phyloP scores from a whole-genome alignment of 2,797 vertebrate species.

The Esox masquinongy region DNA sequence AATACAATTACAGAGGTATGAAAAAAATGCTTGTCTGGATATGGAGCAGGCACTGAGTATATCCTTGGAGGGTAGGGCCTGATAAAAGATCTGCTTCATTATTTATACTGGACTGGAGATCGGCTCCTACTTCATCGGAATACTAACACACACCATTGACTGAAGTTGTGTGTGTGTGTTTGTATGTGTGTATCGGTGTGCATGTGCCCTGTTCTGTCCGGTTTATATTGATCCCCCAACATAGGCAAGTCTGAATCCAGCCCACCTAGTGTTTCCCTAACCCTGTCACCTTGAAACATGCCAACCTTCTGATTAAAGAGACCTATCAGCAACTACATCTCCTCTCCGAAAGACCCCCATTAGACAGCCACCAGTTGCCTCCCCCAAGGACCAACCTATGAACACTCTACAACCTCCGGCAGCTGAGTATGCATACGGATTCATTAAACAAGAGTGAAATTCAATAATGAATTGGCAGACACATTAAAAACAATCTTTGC shows the following conservation, averaged over 20 bases:
- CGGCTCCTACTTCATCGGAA: constrained; percentile 35
- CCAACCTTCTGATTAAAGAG: background rate
- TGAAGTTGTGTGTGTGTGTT: background rate
- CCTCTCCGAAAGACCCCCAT: background rate
- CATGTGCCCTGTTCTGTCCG: background rate
- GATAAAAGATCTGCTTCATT: constrained; percentile 42
- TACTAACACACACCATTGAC: constrained; percentile 36
- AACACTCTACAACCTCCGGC: background rate
- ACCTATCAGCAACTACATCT: background rate
- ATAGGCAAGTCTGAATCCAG: background rate
- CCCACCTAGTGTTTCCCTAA: background rate
- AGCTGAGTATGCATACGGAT: background rate
- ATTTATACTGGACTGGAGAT: constrained; percentile 42
- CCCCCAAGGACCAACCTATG: background rate
- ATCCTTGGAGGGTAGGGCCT: constrained; percentile 12
- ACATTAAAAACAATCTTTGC: constrained; percentile 18
- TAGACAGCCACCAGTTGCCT: background rate
- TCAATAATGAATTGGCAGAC: constrained; percentile 15
- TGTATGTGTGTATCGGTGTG: background rate
- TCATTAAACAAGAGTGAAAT: constrained; percentile 16
- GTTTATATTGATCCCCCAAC: background rate
- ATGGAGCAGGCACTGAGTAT: constrained; percentile 11
- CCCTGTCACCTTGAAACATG: background rate
- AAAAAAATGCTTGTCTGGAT: constrained; percentile 13
- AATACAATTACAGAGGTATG: background rate